Percentiles rank a stretch among this genome's conserved stretches.
Evolutionary conservation across 2,888 invertebrate genomes (phyloP).

Genomic region (Acanthosoma haemorrhoidale): DNA sequence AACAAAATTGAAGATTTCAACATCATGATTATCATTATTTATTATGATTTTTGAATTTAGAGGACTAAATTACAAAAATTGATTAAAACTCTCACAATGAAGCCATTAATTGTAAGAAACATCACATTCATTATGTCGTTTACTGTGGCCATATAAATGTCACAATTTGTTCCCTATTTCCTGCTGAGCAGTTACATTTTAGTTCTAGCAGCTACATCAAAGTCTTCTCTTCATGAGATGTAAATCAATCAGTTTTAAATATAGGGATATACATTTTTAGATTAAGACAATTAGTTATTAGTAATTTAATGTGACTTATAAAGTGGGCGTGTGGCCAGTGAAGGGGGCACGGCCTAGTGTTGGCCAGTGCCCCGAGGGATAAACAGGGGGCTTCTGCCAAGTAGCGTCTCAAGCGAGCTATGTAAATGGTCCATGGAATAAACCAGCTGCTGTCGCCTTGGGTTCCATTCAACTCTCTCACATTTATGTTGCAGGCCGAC

Average conservation of each 20-base stretch:
- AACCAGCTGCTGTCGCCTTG: constrained; percentile 16
- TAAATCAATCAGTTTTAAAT: too few relatives aligned
- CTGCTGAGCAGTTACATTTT: too few relatives aligned
- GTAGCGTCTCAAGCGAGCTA: neutral
- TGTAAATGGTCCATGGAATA: constrained; percentile 15
- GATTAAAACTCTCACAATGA: too few relatives aligned
- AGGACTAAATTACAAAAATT: too few relatives aligned
- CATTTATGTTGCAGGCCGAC: neutral
- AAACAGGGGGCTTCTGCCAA: neutral
- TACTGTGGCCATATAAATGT: too few relatives aligned
- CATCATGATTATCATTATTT: neutral
- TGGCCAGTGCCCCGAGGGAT: constrained; percentile 14
- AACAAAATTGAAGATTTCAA: neutral
- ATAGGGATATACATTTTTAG: too few relatives aligned
- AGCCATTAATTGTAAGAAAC: too few relatives aligned
- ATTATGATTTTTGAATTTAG: neutral
- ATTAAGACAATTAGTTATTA: too few relatives aligned
- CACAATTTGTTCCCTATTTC: too few relatives aligned
- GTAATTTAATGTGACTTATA: constrained; percentile 21
- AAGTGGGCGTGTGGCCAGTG: neutral
- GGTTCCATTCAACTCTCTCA: constrained; percentile 16
- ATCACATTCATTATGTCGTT: too few relatives aligned
- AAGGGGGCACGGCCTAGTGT: neutral
- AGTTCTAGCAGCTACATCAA: too few relatives aligned
- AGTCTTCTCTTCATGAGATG: too few relatives aligned